Base-by-base conservation (phyloP, 2,888 invertebrate genomes). In the Hyposoter didymator region DNA sequence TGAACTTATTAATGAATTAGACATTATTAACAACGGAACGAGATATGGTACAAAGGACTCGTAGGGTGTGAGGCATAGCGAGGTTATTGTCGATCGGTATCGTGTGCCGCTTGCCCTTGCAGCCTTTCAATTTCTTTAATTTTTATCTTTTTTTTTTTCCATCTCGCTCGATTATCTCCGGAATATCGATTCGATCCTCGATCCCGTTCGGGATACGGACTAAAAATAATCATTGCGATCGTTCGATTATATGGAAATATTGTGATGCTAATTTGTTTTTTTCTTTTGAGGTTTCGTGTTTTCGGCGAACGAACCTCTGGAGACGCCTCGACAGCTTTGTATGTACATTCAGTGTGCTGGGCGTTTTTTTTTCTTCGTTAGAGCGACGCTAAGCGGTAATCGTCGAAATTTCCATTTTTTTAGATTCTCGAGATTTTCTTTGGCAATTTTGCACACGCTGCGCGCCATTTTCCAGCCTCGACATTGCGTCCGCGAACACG, bases 81-180 rank as follows among this genome's bases (percentile, higher is more conserved):
- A 79, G 85, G 67, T 87, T 85, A 87, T 87, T 87, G 87, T 87
- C 87, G 84, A 66, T 76, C 73, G 22, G n/a, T 28, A 49, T 72
- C 72, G 64, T 67, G 12, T 28, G 59, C 59, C 12, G 28, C 59
- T 59, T 28, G 59, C 22, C 22, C 14, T 22, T 6, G 12, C 59
- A 5, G 12, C 17, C n/a, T 1, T n/a, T 49, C 47, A 49, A n/a
- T 49, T 49, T 17, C 5, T 49, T 49, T 4, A 49, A 49, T 6
- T 49, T 49, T 84, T 73, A 17, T 39, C 5, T 39, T 59, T 55
- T 67, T 43, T 32, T 55, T 62, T 32, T 14, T 32, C 59, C 12
- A 59, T 59, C 55, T 55, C 55, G 55, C 14, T 28, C 28, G 28
- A 28, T 59, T 6, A 59, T 28, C 14, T 28, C 14, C 12, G 59